Conservation (phyloP, 2,888 invertebrate genomes). For the Epistrophe eligans region DNA sequence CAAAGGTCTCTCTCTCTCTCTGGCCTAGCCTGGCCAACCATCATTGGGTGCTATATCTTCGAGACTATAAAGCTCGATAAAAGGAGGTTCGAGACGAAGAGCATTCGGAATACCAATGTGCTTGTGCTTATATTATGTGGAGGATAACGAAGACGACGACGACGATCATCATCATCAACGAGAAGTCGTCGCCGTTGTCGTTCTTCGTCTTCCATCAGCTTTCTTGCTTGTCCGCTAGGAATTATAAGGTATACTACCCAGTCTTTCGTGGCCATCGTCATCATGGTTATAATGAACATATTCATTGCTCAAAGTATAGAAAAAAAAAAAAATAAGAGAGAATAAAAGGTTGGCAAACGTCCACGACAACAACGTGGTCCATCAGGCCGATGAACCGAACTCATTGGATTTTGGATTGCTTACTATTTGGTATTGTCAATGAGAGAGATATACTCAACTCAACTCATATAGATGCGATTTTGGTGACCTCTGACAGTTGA, state of each 20-base stretch:
- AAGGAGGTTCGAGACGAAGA: conserved; percentile 44
- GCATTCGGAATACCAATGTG: conserved; percentile 59
- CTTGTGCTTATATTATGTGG: conserved; percentile 48
- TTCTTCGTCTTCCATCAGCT: conserved; percentile 37
- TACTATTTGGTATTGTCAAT: conserved; percentile 50
- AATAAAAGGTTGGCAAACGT: not conserved
- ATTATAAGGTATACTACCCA: not conserved
- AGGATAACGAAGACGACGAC: conserved; percentile 29
- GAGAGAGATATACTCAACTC: not conserved
- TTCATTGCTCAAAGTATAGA: conserved; percentile 47
- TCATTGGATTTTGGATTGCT: conserved; percentile 36
- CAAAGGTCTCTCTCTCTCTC: conserved; percentile 32
- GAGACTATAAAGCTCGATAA: conserved; percentile 51
- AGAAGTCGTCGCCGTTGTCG: conserved; percentile 24
- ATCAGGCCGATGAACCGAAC: conserved; percentile 61
- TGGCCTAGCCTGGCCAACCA: conserved; percentile 3
- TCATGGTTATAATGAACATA: conserved; percentile 71
- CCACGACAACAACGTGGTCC: conserved; percentile 29
- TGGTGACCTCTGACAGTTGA: conserved; percentile 64
- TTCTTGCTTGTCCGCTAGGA: conserved; percentile 9
- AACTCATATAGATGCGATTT: conserved; percentile 26
- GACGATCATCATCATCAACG: conserved; percentile 26
- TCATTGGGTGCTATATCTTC: conserved; percentile 66
- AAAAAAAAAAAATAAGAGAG: conserved; percentile 8
- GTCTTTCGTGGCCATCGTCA: conserved; percentile 39